These are phyloP conservation scores for Orchestia grillus DNA, from an alignment of 1,140 invertebrate species.

Conservation along the genomic window DNA sequence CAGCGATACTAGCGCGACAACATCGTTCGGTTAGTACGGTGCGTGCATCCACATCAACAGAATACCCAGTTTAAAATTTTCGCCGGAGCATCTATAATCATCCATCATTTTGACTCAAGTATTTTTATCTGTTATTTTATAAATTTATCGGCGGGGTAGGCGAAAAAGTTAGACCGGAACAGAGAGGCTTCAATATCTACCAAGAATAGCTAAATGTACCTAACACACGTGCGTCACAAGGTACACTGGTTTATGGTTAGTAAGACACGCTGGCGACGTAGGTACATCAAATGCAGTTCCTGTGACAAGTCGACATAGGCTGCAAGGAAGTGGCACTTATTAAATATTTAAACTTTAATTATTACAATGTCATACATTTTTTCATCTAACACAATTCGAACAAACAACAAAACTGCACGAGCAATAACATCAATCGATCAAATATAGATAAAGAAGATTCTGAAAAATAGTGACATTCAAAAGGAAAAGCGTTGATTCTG, in stretches of 20 bases:
- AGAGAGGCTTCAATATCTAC: neutral
- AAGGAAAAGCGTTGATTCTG: neutral
- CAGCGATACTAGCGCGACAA: slow-evolving; percentile 67
- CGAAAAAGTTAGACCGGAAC: too few species aligned
- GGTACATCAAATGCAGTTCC: neutral
- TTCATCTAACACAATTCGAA: neutral
- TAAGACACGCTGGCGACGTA: neutral
- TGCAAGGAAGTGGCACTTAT: neutral
- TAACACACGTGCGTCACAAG: neutral
- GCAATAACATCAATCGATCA: neutral
- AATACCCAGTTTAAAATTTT: too few species aligned
- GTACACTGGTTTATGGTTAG: neutral
- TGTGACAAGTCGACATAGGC: neutral
- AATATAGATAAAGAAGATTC: neutral
- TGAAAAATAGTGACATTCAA: neutral
- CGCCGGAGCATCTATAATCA: too few species aligned
- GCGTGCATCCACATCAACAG: neutral
- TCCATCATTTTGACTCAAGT: too few species aligned
- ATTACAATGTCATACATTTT: neutral
- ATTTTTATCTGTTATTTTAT: too few species aligned
- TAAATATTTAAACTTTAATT: neutral
- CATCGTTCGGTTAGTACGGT: neutral
- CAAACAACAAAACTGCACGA: neutral
- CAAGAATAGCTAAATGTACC: neutral
- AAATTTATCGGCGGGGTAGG: too few species aligned